phyloP scores from a whole-genome alignment of 2,113 vertebrate species.

The Pseudopipra pipra region DNA sequence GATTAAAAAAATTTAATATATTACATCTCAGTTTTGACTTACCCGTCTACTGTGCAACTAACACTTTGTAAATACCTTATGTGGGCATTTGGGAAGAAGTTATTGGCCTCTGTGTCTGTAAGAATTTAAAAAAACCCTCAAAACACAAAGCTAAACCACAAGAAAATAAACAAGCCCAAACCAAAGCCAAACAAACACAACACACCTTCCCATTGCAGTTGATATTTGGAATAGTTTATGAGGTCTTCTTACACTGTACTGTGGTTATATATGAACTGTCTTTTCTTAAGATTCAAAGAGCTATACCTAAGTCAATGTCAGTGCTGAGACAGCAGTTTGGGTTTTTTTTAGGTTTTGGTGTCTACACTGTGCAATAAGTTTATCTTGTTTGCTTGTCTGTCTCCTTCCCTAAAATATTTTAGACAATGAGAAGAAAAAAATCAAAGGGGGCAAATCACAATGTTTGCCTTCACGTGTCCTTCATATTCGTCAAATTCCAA shows the following conservation, averaged over 20 bases:
- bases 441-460: constrained; percentile 67
- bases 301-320: neutral
- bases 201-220: neutral
- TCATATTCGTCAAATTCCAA: constrained; percentile 82
- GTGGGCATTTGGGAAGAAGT: neutral
- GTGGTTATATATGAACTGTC: neutral
- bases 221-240: neutral
- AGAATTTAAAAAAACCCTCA: neutral
- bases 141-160: neutral
- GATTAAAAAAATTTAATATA: neutral
- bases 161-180: neutral
- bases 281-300: neutral
- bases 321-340: neutral
- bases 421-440: constrained; percentile 80
- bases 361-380: neutral
- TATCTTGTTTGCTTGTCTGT: neutral
- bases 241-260: neutral
- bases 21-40: neutral
- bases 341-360: neutral
- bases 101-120: neutral
- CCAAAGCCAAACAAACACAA: neutral
- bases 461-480: constrained; percentile 82
- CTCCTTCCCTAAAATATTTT: constrained; percentile 20
- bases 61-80: neutral
- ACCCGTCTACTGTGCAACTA: neutral